phyloP scores from a whole-genome alignment of 2,113 vertebrate genomes.

The Passer domesticus region DNA sequence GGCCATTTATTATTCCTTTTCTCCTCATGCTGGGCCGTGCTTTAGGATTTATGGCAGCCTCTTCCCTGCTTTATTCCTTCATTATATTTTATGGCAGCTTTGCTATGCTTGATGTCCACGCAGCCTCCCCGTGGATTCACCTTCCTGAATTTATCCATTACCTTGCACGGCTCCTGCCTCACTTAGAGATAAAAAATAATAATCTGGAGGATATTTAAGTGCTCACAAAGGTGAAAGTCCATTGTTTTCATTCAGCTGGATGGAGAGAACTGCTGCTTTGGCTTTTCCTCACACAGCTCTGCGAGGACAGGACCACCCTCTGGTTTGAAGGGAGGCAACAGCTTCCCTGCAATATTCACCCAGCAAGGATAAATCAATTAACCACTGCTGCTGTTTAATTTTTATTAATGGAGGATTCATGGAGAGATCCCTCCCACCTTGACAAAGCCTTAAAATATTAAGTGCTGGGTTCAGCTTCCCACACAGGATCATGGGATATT shows the following conservation, averaged over 20 bases:
- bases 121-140: not conserved
- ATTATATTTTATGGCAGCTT: constrained; percentile 33
- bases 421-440: not conserved
- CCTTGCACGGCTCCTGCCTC: not conserved
- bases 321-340: not conserved
- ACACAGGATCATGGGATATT: accelerated
- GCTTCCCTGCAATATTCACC: not conserved
- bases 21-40: not conserved
- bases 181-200: constrained; percentile 10
- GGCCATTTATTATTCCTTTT: constrained; percentile 5
- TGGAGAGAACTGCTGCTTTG: not conserved
- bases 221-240: not conserved
- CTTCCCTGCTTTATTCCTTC: constrained; percentile 30
- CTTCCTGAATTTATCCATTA: not conserved
- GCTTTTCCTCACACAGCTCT: not conserved
- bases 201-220: not conserved
- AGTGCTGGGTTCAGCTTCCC: not conserved
- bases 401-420: not conserved
- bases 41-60: constrained; percentile 40
- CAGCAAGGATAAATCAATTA: not conserved
- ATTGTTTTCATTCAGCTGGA: not conserved
- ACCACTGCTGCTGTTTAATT: not conserved
- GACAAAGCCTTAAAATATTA: not conserved
- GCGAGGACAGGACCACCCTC: not conserved
- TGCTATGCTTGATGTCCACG: not conserved